Base-by-base conservation (phyloP, 2,888 invertebrate genomes). In the Aporophyla nigra region DNA sequence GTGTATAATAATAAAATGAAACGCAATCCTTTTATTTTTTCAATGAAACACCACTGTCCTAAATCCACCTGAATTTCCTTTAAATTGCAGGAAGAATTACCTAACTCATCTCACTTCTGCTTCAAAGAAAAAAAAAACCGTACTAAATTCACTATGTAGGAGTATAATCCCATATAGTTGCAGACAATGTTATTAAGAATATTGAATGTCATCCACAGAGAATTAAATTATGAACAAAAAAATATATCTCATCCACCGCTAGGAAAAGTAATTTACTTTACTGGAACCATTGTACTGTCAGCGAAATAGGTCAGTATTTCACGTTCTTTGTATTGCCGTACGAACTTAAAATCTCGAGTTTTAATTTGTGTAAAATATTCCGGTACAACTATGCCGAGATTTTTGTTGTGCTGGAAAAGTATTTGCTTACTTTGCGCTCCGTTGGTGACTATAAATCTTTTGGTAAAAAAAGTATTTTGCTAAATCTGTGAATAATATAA, bases 191-290 rank as follows among this genome's bases (percentile, higher is more conserved):
- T 70, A 78, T 77, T 85, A 82, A 82, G 83, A 85, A 85, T 82
- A 86, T 86, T 76, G 75, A 86, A 86, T 77, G 71, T 73, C 76
- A 76, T 76, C 69, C 65, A 21, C 71, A 54, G 69, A 78, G 54
- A 73, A 78, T 85, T 87, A 79, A 77, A 67, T 58, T 27, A 58
- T 69, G 73, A 84, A 84, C 71, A 83, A 84, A 88, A 85, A 80
- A 70, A 56, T 59, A 71, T 70, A 76, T 83, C 76, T 83, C 79
- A 83, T 78, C 71, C 66, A 77, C 27, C 53, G 76, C 76, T 77
- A 87, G 88, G 84, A 83, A 89, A 89, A 91, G 91, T 93, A 93
- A 93, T 93, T 92, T 91, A 91, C 91, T 93, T 91, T 88, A 88
- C 90, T 89, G 86, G 84, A 83, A 91, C 88, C 91, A 91, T 93